Evolutionary conservation across 2,797 vertebrate genomes (phyloP).

Genomic region (Catharus ustulatus): DNA sequence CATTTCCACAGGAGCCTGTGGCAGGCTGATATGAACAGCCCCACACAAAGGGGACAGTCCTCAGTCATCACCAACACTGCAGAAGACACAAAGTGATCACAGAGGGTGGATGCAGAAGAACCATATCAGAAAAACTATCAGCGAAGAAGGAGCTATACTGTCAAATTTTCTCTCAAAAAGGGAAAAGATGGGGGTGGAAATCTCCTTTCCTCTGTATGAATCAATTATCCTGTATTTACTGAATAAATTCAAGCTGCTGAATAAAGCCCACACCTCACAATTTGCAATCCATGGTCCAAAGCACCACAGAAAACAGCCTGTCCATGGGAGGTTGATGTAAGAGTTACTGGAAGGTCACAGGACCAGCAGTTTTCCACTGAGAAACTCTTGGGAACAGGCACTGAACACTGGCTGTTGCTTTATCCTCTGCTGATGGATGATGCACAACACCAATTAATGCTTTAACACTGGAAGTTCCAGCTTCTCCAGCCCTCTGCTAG

Average conservation of each 20-base stretch:
- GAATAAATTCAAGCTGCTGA: neutral
- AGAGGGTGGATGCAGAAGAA: neutral
- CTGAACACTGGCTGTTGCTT: neutral
- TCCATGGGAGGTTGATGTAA: neutral
- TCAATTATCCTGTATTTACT: neutral
- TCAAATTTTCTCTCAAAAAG: neutral
- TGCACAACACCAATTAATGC: constrained; percentile 26
- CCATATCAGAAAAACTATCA: neutral
- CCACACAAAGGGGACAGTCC: neutral
- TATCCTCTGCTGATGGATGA: constrained; percentile 23
- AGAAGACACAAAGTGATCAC: neutral
- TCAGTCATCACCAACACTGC: rapidly evolving
- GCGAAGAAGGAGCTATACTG: neutral
- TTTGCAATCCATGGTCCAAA: neutral
- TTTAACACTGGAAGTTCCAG: neutral
- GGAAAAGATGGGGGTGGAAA: rapidly evolving
- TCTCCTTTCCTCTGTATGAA: neutral
- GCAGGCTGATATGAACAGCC: neutral
- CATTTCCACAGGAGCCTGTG: neutral
- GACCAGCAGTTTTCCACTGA: neutral
- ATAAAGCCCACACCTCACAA: neutral
- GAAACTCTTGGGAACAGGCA: neutral
- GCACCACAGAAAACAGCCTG: neutral
- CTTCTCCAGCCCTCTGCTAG: neutral
- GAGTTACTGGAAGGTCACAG: neutral